Conservation (phyloP, 1,140 invertebrate species). For the Teleopsis dalmanni region DNA sequence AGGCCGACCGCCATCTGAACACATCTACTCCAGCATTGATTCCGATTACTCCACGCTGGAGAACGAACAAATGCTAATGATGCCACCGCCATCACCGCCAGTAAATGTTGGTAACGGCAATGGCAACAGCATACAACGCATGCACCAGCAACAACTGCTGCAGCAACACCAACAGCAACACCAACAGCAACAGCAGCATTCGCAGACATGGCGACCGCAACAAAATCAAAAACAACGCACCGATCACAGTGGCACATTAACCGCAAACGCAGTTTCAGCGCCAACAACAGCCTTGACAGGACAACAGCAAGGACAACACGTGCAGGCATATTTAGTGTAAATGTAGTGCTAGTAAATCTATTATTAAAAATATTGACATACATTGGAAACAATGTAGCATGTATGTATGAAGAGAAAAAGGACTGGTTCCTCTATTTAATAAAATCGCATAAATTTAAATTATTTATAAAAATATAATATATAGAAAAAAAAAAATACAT, state of each 20-base stretch:
- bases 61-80: conserved; percentile 41
- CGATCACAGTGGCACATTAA: background rate
- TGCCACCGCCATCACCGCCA: conserved; percentile 21
- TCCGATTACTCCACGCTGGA: conserved; percentile 58
- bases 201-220: conserved; percentile 25
- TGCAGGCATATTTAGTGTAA: conserved; percentile 33
- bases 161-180: conserved; percentile 19
- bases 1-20: conserved; percentile 66
- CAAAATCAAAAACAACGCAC: conserved; percentile 13
- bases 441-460: too few relatives aligned
- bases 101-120: conserved; percentile 7
- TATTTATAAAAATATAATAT: too few relatives aligned
- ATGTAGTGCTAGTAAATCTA: conserved; percentile 14
- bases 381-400: too few relatives aligned
- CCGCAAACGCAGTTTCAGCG: background rate
- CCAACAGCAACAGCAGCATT: conserved; percentile 10
- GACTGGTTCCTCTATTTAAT: too few relatives aligned
- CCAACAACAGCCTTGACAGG: conserved; percentile 17
- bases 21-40: conserved; percentile 79
- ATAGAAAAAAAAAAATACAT: too few relatives aligned
- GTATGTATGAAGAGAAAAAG: too few relatives aligned
- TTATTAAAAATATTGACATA: too few relatives aligned
- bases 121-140: conserved; percentile 9
- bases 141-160: conserved; percentile 23
- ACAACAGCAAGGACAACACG: conserved; percentile 32